Conservation (phyloP, 2,797 vertebrate genomes). For the Scomberomorus guttatus region DNA sequence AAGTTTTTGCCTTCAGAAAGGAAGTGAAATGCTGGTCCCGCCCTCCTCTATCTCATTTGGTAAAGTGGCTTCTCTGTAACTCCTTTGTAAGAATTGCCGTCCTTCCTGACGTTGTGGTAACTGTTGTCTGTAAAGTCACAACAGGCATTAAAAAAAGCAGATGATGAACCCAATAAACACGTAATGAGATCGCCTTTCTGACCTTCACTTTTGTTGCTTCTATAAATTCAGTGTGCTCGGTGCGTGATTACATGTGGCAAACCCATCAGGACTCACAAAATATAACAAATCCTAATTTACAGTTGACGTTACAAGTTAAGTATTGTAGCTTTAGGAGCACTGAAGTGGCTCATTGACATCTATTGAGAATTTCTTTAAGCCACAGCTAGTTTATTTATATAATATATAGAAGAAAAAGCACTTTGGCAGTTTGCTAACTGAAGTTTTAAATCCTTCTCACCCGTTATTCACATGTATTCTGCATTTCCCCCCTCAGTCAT, state of each 20-base stretch:
- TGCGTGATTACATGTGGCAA: background rate
- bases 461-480: constrained; percentile 9
- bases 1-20: background rate
- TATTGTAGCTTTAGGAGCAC: too few relatives aligned
- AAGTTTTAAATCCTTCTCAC: constrained; percentile 25
- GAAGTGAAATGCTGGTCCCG: constrained; percentile 15
- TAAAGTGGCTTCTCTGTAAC: background rate
- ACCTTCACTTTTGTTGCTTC: background rate
- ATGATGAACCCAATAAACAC: constrained; percentile 11
- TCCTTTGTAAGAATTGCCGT: background rate
- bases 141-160: background rate
- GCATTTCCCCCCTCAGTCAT: background rate
- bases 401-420: background rate
- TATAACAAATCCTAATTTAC: background rate
- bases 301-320: too few relatives aligned
- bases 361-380: background rate
- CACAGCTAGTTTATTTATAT: background rate
- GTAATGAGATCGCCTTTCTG: background rate
- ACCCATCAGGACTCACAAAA: background rate
- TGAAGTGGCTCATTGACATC: too few relatives aligned
- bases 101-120: constrained; percentile 10
- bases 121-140: background rate
- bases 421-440: background rate
- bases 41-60: background rate
- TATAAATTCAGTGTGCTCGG: too few relatives aligned